Base-by-base conservation (phyloP, 2,113 vertebrate species). In the Melanostigma gelatinosum region DNA sequence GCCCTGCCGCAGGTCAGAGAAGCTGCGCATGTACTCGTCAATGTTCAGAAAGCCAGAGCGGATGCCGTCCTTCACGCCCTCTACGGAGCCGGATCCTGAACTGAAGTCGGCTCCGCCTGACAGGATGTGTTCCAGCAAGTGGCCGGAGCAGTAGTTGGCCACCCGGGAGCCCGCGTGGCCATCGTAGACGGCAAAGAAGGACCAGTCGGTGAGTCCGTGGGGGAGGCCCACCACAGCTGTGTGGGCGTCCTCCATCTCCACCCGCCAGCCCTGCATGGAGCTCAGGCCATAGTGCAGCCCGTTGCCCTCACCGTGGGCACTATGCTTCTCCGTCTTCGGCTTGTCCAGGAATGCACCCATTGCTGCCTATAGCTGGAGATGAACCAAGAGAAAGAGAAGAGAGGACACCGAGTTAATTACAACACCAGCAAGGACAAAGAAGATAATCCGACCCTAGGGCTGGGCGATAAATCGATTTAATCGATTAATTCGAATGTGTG, bases 321-420 rank as follows among this genome's bases (percentile, higher is more conserved):
- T 98, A 86, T 98, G 98, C 88, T 99, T 99, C 89, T 99, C 98
- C 20, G 98, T 99, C 96, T 99, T 99, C 93, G 98, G 98, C 94
- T 99, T 99, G 95, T 99, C 98, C 96, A 99, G 96, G 96, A 99
- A 99, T 86, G 98, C 98, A 95, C 98, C 98, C 98, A 99, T 99
- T 90, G 86, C 96, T 98, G 94, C 96, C 89, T 94, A 96, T 85
- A 93, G 88, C 93, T 95, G 93, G 29, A 64, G 67, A 80, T 46
- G 11, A 10, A 79, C 12, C 8, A 62, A 58, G 27, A 13, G 60
- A 42, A 40, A 66, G 58, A 77, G 24, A 54, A 77, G 42, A 46
- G 16, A 61, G 4, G 50, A 57, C 3, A 60, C 0, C 38, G 18
- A 55, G 16, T 67, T 16, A 67, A 20, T 54, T 15, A 27, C 24